A percentile compares a stretch with the other conserved stretches of the same genome.
These are phyloP conservation scores for Tupaia tana DNA, from an alignment of 2,113 vertebrate genomes.

Conservation along the genomic window DNA sequence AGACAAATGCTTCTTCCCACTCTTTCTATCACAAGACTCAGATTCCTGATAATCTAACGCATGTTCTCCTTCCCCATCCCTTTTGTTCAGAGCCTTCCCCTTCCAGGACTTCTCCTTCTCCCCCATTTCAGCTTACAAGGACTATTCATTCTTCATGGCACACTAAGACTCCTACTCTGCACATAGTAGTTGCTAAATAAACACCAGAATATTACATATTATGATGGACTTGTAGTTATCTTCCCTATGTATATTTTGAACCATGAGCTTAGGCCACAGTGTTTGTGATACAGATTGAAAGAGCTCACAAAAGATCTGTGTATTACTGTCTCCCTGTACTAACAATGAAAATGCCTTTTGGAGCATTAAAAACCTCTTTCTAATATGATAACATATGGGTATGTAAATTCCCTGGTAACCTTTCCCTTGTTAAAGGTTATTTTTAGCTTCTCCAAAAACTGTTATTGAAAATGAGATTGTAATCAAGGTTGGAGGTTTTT, in stretches of 20 bases:
- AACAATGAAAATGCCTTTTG: not conserved
- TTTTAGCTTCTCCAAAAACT: not conserved
- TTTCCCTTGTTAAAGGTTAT: not conserved
- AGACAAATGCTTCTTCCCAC: not conserved
- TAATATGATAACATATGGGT: not conserved
- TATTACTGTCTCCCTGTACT: rapidly evolving
- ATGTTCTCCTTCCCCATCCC: not conserved
- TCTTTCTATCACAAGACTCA: not conserved
- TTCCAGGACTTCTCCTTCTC: not conserved
- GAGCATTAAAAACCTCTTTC: not conserved
- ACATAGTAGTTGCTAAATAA: not conserved
- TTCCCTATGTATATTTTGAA: not conserved
- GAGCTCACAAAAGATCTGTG: not conserved
- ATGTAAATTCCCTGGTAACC: not conserved
- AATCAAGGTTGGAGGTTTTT: no score
- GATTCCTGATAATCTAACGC: not conserved
- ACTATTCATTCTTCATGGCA: not conserved
- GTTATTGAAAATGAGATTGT: not conserved
- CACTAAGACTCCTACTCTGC: not conserved
- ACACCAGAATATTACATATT: rapidly evolving
- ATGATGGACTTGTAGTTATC: not conserved
- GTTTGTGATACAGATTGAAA: not conserved
- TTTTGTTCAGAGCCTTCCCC: not conserved
- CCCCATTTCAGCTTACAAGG: not conserved
- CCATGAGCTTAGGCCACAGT: not conserved